phyloP scores from a whole-genome alignment of 2,113 vertebrate genomes.

The Neolamprologus hecqui region DNA sequence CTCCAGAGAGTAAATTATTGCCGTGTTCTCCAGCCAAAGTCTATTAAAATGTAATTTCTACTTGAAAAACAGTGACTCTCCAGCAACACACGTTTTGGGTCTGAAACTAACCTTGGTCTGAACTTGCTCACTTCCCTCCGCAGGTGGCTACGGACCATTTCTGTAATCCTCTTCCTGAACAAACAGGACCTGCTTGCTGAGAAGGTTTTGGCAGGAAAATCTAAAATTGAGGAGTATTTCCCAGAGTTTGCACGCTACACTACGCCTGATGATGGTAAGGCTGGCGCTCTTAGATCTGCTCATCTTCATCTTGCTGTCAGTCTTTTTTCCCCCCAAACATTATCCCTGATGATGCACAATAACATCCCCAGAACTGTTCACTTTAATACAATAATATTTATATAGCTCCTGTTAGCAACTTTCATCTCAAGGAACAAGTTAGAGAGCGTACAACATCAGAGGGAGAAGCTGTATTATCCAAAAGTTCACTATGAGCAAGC shows the following conservation, averaged over 20 bases:
- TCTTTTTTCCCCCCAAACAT: accelerated
- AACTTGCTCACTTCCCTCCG: not conserved
- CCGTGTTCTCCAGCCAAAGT: slow-evolving; percentile 5
- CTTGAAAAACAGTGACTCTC: not conserved
- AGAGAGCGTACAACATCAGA: not conserved
- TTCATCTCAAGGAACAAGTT: not conserved
- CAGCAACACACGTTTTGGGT: not conserved
- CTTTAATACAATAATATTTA: not conserved
- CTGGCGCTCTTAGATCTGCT: not conserved
- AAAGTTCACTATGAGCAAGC: not conserved
- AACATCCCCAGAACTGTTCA: not conserved
- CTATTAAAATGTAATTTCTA: not conserved
- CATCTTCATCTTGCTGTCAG: not conserved
- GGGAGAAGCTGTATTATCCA: not conserved
- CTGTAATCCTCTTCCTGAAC: slow-evolving; percentile 98
- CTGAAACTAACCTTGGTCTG: not conserved
- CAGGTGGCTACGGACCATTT: slow-evolving; percentile 99
- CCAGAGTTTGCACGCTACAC: slow-evolving; percentile 97
- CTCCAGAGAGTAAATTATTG: not conserved
- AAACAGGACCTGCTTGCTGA: slow-evolving; percentile 98
- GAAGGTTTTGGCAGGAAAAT: slow-evolving; percentile 96
- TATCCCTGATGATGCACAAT: not conserved
- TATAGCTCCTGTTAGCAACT: not conserved
- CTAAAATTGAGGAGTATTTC: slow-evolving; percentile 99
- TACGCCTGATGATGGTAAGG: slow-evolving; percentile 94